Conservation (phyloP, 2,113 vertebrate species). For the Oceanites oceanicus region DNA sequence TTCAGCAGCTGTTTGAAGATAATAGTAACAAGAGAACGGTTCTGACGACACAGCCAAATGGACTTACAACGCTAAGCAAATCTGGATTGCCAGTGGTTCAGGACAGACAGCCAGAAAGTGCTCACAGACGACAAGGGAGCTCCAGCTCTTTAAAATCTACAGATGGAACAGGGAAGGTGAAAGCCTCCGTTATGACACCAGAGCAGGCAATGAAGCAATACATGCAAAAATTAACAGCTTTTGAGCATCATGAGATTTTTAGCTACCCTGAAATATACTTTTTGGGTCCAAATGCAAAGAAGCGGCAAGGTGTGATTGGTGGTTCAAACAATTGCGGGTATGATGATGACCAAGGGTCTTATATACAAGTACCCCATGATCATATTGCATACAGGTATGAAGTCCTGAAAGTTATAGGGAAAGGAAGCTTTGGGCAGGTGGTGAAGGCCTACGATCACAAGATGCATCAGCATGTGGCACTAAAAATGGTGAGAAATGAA, state of each 20-base stretch:
- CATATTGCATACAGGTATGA: conserved; percentile 95
- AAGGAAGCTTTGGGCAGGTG: conserved; percentile 98
- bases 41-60: conserved; percentile 91
- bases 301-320: conserved; percentile 89
- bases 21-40: conserved; percentile 92
- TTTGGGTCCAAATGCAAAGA: conserved; percentile 93
- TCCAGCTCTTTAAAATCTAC: conserved; percentile 87
- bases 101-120: conserved; percentile 83
- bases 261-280: conserved; percentile 93
- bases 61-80: conserved; percentile 82
- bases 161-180: conserved; percentile 81
- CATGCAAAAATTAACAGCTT: conserved; percentile 91
- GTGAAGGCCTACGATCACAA: conserved; percentile 98
- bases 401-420: conserved; percentile 97
- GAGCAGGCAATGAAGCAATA: conserved; percentile 98
- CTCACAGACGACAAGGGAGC: conserved; percentile 86
- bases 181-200: conserved; percentile 79
- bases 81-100: conserved; percentile 79
- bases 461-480: conserved; percentile 89
- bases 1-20: conserved; percentile 92
- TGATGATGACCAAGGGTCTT: conserved; percentile 97
- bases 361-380: conserved; percentile 95
- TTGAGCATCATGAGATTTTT: conserved; percentile 96
- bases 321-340: conserved; percentile 94
- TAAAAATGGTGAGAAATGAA: conserved; percentile 99